These are phyloP conservation scores for Buphagus erythrorhynchus DNA, from an alignment of 2,797 vertebrate species.

Conservation along the genomic window DNA sequence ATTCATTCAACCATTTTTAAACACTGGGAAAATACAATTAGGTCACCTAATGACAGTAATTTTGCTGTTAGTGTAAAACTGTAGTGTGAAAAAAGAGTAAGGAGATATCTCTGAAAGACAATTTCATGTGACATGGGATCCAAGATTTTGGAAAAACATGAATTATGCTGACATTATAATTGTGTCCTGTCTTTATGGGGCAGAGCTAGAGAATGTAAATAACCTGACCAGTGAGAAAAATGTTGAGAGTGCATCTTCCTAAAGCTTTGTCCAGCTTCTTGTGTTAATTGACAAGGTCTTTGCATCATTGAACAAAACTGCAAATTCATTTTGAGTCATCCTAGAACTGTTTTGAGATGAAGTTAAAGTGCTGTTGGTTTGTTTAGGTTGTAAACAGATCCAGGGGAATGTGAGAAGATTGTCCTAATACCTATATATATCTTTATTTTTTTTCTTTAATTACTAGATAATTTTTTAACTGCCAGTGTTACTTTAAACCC, in stretches of 20 bases:
- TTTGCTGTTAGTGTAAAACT: background rate
- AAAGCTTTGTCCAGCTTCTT: background rate
- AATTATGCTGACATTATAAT: background rate
- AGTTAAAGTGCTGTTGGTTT: background rate
- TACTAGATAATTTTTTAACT: background rate
- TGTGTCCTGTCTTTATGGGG: background rate
- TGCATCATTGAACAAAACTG: background rate
- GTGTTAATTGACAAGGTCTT: background rate
- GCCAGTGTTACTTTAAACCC: background rate
- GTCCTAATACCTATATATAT: background rate
- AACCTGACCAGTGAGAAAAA: background rate
- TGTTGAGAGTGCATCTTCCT: background rate
- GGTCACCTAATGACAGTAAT: background rate
- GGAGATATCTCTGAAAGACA: background rate
- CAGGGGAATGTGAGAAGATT: background rate
- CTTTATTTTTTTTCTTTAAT: background rate
- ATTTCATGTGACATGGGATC: background rate
- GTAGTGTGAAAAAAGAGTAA: background rate
- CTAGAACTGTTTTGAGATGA: background rate
- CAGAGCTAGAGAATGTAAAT: background rate
- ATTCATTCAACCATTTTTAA: conserved; percentile 17
- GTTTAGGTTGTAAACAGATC: background rate
- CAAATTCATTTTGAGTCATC: background rate
- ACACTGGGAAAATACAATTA: conserved; percentile 4
- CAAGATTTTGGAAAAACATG: background rate